Evolutionary conservation across 2,797 vertebrate genomes (phyloP).

Genomic region (Sphenopsis melanotis): DNA sequence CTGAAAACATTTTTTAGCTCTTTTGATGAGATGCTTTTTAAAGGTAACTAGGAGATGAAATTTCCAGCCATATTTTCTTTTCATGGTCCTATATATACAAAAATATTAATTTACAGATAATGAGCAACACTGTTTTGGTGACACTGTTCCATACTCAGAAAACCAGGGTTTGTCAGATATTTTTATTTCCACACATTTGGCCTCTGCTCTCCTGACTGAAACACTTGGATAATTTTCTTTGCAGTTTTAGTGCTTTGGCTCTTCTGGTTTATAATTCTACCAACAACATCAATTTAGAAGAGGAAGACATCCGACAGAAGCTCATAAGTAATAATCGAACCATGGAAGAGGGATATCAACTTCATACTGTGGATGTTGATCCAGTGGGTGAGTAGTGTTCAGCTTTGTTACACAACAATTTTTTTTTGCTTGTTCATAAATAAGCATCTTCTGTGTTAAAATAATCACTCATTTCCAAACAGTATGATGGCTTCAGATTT

Average conservation of each 20-base stretch:
- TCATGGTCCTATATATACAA: not conserved
- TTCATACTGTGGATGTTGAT: slow-evolving; percentile 70
- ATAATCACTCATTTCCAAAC: not conserved
- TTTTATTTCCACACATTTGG: slow-evolving; percentile 12
- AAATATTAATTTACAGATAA: not conserved
- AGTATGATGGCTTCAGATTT: not conserved
- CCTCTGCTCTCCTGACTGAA: slow-evolving; percentile 25
- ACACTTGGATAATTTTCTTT: slow-evolving; percentile 17
- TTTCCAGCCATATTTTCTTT: not conserved
- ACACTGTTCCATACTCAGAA: not conserved
- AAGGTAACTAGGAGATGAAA: not conserved
- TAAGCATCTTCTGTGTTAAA: not conserved
- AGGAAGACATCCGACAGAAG: slow-evolving; percentile 71
- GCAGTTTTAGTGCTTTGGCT: slow-evolving; percentile 80
- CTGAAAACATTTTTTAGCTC: not conserved
- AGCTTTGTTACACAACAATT: not conserved
- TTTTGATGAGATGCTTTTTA: not conserved
- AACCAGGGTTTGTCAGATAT: not conserved
- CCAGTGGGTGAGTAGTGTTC: slow-evolving; percentile 79
- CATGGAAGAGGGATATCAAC: slow-evolving; percentile 65
- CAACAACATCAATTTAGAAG: slow-evolving; percentile 78
- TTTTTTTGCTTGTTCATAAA: not conserved
- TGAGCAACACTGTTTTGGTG: not conserved
- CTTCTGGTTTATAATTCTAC: slow-evolving; percentile 82
- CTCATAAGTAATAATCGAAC: slow-evolving; percentile 65